Evolutionary conservation across 1,140 invertebrate species (phyloP), one percentile per base, ranked within the genome.

Genomic region (Adoxophyes honmai): DNA sequence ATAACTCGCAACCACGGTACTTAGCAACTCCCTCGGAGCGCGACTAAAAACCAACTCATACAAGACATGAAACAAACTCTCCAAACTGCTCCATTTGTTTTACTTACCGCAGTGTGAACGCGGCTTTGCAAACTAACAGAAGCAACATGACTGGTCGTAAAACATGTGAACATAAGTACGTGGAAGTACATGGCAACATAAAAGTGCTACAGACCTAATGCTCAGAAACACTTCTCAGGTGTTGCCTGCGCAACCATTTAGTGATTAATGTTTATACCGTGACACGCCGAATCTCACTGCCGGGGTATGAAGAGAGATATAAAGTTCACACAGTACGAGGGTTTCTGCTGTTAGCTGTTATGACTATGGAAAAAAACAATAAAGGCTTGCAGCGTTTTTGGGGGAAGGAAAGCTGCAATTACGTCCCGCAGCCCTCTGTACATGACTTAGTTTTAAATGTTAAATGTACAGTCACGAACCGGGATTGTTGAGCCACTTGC

Each of bases 201-300:
- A 72, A 75, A 75, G 70, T 66, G 63, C 59, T 65, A 55, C 59
- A 62, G 54, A 60, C 66, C 61, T 66, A 66, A 72, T 70, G 65
- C 70, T 72, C 64, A 62, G 66, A 68, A 70, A 73, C 68, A 66
- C 68, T 73, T 70, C 68, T 72, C 68, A 78, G 75, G 75, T 75
- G 73, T 64, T 73, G 61, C 62, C 68, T 67, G 56, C 62, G 58
- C 68, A 68, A 68, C 70, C 67, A 75, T 72, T 70, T 56, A 70
- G 68, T 78, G 75, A 78, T 78, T 78, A 75, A 78, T 78, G 72
- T 51, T 64, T 51, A 4, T 6, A 37, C 35, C 62, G 62, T 78
- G 75, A 78, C 75, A 57, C 42, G 60, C 59, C 63, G 56, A 59
- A 66, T 61, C 51, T 34, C 42, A 9, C 42, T 3, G 21, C 21